phyloP scores from a whole-genome alignment of 2,888 invertebrate species.

The Conus canariensis region DNA sequence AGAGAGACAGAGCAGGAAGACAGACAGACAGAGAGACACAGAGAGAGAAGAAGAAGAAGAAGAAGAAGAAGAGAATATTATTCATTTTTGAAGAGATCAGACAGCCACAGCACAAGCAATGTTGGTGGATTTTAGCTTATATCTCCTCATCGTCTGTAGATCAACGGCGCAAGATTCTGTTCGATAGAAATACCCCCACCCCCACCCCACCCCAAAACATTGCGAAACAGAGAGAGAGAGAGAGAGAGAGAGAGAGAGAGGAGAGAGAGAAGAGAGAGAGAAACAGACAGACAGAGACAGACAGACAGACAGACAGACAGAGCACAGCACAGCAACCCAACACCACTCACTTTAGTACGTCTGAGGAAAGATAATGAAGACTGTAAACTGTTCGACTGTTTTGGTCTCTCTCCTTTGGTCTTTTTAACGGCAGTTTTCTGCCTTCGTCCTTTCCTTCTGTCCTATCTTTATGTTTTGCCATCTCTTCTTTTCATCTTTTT shows the following conservation, averaged over 20 bases:
- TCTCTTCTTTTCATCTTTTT: not conserved
- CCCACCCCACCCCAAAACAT: too few species aligned
- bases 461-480: not conserved
- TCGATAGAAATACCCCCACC: not conserved
- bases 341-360: not conserved
- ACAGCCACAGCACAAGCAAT: too few species aligned
- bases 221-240: not conserved
- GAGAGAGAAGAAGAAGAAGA: not conserved
- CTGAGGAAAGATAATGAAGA: too few species aligned
- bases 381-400: too few species aligned
- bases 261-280: not conserved
- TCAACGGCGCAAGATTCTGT: too few species aligned
- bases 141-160: too few species aligned
- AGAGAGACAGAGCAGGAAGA: constrained; percentile 1
- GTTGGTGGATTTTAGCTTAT: too few species aligned
- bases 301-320: constrained; percentile 13
- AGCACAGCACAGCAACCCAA: not conserved
- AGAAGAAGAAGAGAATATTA: too few species aligned
- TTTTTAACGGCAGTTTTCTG: too few species aligned
- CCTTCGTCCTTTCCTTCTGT: not conserved
- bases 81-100: too few species aligned
- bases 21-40: not conserved
- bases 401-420: not conserved
- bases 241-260: not conserved
- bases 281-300: not conserved